phyloP scores from a whole-genome alignment of 2,888 invertebrate genomes.

The Caenorhabditis sp. region DNA sequence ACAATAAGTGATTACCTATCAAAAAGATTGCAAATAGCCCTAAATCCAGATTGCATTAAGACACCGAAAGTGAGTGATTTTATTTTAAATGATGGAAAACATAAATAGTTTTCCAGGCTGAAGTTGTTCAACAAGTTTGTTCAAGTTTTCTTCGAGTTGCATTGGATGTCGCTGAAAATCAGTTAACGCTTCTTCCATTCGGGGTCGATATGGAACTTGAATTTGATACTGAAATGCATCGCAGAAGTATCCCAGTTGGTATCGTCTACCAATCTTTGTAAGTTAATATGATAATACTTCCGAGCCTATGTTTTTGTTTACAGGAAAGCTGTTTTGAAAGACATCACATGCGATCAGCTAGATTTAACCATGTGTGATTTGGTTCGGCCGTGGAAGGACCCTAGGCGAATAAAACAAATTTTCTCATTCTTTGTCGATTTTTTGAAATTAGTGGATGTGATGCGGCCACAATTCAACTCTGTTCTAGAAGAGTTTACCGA shows the following conservation, averaged over 20 bases:
- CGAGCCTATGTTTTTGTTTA: not conserved
- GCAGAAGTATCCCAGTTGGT: constrained; percentile 13
- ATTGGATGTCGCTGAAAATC: constrained; percentile 14
- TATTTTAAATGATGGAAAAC: not conserved
- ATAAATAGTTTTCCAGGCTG: constrained; percentile 16
- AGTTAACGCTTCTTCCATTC: constrained; percentile 18
- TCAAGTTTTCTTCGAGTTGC: constrained; percentile 11
- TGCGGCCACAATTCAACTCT: constrained; percentile 14
- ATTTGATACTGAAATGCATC: constrained; percentile 16
- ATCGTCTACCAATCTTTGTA: constrained; percentile 26
- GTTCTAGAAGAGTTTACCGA: constrained; percentile 28
- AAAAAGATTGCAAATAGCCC: not conserved
- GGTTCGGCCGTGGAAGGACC: constrained; percentile 3
- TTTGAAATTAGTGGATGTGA: constrained; percentile 12
- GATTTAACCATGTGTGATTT: constrained; percentile 31
- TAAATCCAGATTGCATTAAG: not conserved
- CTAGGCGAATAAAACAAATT: constrained; percentile 3
- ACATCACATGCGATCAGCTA: constrained; percentile 18
- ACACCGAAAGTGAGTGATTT: not conserved
- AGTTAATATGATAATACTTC: not conserved
- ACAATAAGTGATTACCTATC: not conserved
- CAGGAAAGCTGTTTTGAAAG: constrained; percentile 27
- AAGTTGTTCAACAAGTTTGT: constrained; percentile 14
- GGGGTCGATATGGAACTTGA: not conserved
- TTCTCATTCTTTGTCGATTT: constrained; percentile 22